phyloP scores from a whole-genome alignment of 2,797 vertebrate species.

The Gastrophryne carolinensis region DNA sequence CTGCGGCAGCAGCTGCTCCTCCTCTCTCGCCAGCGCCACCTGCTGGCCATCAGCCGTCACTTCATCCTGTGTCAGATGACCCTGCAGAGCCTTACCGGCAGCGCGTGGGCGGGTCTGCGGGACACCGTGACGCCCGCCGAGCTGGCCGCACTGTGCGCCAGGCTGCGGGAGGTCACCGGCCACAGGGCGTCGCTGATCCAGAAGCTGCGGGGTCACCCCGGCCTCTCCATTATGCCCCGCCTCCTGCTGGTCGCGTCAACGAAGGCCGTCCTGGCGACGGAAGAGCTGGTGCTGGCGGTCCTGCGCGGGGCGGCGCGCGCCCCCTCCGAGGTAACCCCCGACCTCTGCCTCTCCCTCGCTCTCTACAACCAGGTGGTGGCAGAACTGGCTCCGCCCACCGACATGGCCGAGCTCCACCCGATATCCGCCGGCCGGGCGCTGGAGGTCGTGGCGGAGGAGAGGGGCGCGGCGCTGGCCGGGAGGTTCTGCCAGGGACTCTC shows the following conservation, averaged over 20 bases:
- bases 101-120: neutral
- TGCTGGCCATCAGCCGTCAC: neutral
- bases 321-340: neutral
- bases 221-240: neutral
- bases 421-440: neutral
- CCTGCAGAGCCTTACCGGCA: neutral
- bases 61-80: neutral
- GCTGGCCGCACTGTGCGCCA: neutral
- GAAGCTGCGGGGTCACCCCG: neutral
- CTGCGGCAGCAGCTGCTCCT: neutral
- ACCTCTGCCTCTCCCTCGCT: neutral
- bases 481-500: neutral
- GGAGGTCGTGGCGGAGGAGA: constrained; percentile 16
- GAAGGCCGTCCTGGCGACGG: neutral
- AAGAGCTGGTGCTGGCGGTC: neutral
- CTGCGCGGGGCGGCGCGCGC: neutral
- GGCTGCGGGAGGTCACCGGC: neutral
- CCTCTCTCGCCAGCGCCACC: neutral
- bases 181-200: neutral
- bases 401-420: neutral
- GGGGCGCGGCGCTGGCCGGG: neutral
- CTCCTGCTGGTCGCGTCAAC: neutral
- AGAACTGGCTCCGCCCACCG: neutral
- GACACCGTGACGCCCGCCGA: neutral
- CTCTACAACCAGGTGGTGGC: neutral